Base-by-base conservation (phyloP, 1,140 invertebrate genomes). In the Formica exsecta region DNA sequence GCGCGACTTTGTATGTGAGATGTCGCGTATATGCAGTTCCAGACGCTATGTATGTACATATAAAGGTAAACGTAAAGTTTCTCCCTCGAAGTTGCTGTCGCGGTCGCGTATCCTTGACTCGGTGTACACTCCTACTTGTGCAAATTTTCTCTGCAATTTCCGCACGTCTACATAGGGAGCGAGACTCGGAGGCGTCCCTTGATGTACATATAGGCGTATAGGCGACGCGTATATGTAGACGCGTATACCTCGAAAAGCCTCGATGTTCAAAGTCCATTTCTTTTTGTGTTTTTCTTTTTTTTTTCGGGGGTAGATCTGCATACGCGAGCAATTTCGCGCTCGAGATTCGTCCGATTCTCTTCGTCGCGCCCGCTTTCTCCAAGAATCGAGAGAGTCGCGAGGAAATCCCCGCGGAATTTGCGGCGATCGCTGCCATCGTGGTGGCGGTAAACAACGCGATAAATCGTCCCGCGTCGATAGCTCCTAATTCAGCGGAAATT, bases 401-500 rank as follows among this genome's bases (percentile, higher is more conserved):
- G 16, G 7, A 57, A 83, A 38, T 48, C 25, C 48, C 4, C 19
- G 54, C 68, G 38, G 29, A 71, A 81, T 57, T 71, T 57, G 54
- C 36, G 66, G 41, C 79, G 79, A 73, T 83, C 68, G 54, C 7
- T 3, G 51, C 48, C 66, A 29, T 73, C 79, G 54, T 36, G 65
- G 54, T 13, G 41, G 11, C 79, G 68, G 79, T 83, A 83, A 83
- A 83, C 79, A 83, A 83, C 79, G 29, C 79, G 79, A 83, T 83
- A 83, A 83, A 83, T 83, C 79, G 79, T 83, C 54, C 79, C 68
- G 79, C 79, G 57, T 73, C 79, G 68, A 83, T 83, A 73, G 68
- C 68, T 83, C 54, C 79, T 83, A 83, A 83, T 83, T 83, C 79
- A 83, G 54, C 79, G 79, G 79, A 83, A 83, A 83, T 83, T 83